phyloP scores from a whole-genome alignment of 2,888 invertebrate species.

The Sarcophaga variegata region DNA sequence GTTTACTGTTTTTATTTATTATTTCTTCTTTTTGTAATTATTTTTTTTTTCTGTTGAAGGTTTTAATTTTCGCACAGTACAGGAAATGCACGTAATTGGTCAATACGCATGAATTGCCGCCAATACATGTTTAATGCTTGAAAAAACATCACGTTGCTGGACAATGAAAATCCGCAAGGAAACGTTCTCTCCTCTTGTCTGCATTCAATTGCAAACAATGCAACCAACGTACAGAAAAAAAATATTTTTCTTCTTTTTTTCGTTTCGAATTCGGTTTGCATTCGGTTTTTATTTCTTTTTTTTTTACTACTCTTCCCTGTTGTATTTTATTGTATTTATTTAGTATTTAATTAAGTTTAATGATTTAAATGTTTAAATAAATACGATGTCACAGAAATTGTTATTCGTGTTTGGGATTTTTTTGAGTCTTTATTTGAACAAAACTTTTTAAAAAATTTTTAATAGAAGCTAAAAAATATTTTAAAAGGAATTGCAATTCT shows the following conservation, averaged over 20 bases:
- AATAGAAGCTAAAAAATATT: too few species aligned
- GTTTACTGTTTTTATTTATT: too few species aligned
- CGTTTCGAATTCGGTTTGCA: background rate
- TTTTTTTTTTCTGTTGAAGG: slow-evolving; percentile 14
- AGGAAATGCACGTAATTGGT: slow-evolving; percentile 78
- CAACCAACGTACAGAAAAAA: background rate
- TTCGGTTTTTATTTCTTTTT: background rate
- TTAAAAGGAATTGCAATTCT: too few species aligned
- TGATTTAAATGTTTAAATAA: slow-evolving; percentile 42
- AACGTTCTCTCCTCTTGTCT: background rate
- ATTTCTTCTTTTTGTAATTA: too few species aligned
- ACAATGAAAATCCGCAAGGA: slow-evolving; percentile 21
- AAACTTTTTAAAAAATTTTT: background rate
- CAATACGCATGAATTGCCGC: slow-evolving; percentile 69
- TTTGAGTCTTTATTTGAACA: background rate
- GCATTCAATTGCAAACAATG: background rate
- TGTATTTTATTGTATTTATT: background rate
- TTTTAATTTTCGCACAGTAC: slow-evolving; percentile 65
- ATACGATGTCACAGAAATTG: background rate
- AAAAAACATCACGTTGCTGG: slow-evolving; percentile 34
- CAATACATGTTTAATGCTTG: slow-evolving; percentile 48
- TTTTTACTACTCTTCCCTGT: background rate
- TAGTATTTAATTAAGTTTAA: slow-evolving; percentile 50
- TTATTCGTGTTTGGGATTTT: background rate
- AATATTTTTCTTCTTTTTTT: background rate